Evolutionary conservation across 2,888 invertebrate genomes (phyloP).

Genomic region (Ennomos quercinarius): DNA sequence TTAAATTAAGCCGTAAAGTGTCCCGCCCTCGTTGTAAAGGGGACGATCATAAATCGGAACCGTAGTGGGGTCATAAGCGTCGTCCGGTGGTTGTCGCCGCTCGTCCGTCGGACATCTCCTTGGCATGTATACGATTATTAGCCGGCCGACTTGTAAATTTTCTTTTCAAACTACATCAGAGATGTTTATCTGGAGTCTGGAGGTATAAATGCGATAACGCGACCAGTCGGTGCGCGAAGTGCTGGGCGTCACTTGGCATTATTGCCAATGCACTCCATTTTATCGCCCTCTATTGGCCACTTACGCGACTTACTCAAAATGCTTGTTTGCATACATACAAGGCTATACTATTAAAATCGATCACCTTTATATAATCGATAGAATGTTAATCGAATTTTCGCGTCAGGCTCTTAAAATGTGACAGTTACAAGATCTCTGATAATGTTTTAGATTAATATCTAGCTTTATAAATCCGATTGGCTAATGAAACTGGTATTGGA

Average conservation of each 20-base stretch:
- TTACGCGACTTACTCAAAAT: conserved; percentile 65
- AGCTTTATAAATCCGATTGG: conserved; percentile 52
- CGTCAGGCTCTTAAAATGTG: conserved; percentile 56
- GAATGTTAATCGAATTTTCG: conserved; percentile 69
- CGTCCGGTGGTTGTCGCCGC: conserved; percentile 58
- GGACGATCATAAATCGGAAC: conserved; percentile 72
- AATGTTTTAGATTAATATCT: conserved; percentile 62
- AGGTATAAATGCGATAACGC: conserved; percentile 57
- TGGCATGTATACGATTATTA: conserved; percentile 79
- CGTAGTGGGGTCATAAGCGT: conserved; percentile 75
- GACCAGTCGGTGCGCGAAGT: conserved; percentile 45
- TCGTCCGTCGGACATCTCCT: conserved; percentile 58
- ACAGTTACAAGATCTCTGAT: conserved; percentile 64
- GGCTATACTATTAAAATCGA: conserved; percentile 62
- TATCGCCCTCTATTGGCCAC: conserved; percentile 67
- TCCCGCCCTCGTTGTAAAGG: conserved; percentile 68
- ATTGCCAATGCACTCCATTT: conserved; percentile 66
- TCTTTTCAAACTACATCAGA: conserved; percentile 68
- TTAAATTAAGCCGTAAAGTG: conserved; percentile 80
- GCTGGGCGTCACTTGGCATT: conserved; percentile 37
- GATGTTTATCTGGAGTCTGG: conserved; percentile 72
- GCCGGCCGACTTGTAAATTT: conserved; percentile 71
- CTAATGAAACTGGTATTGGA: conserved; percentile 49
- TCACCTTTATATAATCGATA: conserved; percentile 68
- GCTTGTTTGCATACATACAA: conserved; percentile 71